phyloP scores from a whole-genome alignment of 2,113 vertebrate species.

The Cardinalis cardinalis region DNA sequence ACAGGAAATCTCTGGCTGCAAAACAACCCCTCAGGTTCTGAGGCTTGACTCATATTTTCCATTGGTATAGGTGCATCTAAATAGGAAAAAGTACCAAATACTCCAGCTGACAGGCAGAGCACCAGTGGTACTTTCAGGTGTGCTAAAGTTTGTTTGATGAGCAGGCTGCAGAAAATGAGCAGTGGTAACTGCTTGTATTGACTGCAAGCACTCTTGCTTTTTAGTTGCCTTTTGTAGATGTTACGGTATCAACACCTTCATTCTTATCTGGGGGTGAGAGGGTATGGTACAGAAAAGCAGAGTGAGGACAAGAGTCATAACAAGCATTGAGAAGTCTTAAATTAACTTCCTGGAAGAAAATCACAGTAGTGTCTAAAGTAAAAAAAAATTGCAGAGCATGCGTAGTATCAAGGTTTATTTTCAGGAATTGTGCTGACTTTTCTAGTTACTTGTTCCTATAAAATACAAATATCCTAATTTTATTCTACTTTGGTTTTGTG shows the following conservation, averaged over 20 bases:
- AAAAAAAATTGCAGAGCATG: background rate
- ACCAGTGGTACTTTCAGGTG: background rate
- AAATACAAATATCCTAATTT: background rate
- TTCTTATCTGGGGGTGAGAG: background rate
- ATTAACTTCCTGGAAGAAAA: background rate
- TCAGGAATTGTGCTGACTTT: background rate
- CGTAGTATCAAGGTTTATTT: background rate
- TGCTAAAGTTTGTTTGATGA: background rate
- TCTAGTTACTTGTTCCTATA: background rate
- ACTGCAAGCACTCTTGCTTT: background rate
- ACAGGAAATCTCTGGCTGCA: background rate
- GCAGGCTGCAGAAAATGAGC: background rate
- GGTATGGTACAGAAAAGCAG: background rate
- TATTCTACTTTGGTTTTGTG: background rate
- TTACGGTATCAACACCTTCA: background rate
- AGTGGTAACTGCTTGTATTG: background rate
- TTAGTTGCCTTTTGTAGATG: background rate
- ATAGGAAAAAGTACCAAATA: background rate
- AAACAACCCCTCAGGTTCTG: fast-evolving
- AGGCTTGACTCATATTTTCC: background rate
- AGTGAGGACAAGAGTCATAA: background rate
- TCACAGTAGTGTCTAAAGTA: background rate
- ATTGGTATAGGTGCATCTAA: background rate
- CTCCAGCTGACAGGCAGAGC: background rate
- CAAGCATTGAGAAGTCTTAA: background rate